Base-by-base conservation (phyloP, 2,113 vertebrate species). In the Cromileptes altivelis region DNA sequence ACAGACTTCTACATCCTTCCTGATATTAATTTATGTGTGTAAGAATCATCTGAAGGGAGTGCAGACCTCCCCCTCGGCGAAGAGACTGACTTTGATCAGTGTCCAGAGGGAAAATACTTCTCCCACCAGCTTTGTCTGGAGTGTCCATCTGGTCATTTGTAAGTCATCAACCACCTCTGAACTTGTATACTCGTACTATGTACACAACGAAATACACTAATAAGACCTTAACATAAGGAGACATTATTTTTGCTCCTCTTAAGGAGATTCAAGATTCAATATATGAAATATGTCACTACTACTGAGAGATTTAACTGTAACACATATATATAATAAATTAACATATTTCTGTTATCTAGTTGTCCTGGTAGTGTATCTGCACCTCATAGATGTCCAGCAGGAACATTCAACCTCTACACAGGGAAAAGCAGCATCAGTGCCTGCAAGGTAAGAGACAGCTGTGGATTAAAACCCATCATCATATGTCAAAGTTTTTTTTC, bases 101-200 rank as follows among this genome's bases (percentile, higher is more conserved):
- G 97, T 90, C 92, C 82, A 2, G 78, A 87, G 74, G 96, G 96
- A 40, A 91, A 86, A 63, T 96, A 95, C 86, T 94, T 95, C 71
- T 71, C 83, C 2, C 83, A 93, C 68, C 92, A 94, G 9, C 91
- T 94, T 83, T 96, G 96, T 89, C 84, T 96, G 57, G 95, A 97
- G 68, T 97, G 97, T 58, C 96, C 96, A 0, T 58, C 83, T 1
- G 97, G 96, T 21, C 96, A 95, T 92, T 96, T 96, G 97, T 98
- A 94, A 96, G 97, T 92, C 58, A 45, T 78, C 15, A 72, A 61
- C 27, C 14, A 75, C 71, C 23, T 85, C 75, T 61, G 1, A 84
- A 33, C 42, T 18, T 79, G 37, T 69, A 23, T 42, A 64, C 5
- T 57, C 77, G 65, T 69, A 53, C 5, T 53, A 23, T 81, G 0